Evolutionary conservation across 2,888 invertebrate genomes (phyloP), one percentile per base, ranked within the genome.

Genomic region (Strigamia maritima): DNA sequence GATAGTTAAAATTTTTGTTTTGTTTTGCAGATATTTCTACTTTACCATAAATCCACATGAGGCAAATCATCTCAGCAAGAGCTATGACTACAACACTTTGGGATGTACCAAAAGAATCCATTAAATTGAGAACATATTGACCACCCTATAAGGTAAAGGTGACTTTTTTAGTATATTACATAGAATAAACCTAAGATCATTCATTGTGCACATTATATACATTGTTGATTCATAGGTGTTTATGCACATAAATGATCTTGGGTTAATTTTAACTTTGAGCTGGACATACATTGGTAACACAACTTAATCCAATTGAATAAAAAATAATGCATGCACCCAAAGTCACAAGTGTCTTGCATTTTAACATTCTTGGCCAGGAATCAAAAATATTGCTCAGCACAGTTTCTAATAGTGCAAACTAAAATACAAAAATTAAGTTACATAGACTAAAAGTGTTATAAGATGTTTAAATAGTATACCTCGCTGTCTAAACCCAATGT

Each of bases 21-120:
- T n/a, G n/a, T n/a, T n/a, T n/a, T n/a, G n/a, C n/a, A n/a, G n/a
- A n/a, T n/a, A n/a, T n/a, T n/a, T n/a, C 3, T n/a, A 14, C 35
- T 60, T 24, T 77, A 85, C 93, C 92, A 84, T 94, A 94, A 77
- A 93, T 89, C 91, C 92, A 94, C 79, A 90, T 89, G 10, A 94
- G 86, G 0, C 91, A 91, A 31, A 91, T 85, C 49, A 92, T 88
- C 86, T 94, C 93, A 49, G 88, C 85, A 65, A 93, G 88, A 0
- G 92, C 91, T 81, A 94, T 89, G 85, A 93, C 91, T 0, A 94
- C 90, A 28, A 85, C 83, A 7, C 85, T 84, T 75, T 84, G 82
- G 14, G 85, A 84, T 2, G 91, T 92, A 0, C 92, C 93, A 83
- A 91, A 93, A 83, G 90, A 89, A 84, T 93, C 93, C 82, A 93